Conservation (phyloP, 2,797 vertebrate species). For the Myiotriccus ornatus region DNA sequence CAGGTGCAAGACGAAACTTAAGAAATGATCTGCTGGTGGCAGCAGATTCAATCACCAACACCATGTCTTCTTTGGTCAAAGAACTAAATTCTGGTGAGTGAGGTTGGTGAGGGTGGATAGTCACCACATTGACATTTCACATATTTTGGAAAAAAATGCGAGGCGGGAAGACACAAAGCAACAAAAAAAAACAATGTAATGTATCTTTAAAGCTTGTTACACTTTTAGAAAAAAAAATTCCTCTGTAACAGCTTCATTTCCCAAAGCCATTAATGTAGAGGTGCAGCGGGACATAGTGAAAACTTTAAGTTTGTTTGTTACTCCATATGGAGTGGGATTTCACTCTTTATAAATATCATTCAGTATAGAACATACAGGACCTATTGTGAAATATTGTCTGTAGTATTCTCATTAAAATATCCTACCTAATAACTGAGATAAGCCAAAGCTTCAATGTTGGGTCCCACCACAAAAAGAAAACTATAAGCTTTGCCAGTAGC, state of each 20-base stretch:
- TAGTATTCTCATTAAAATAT: background rate
- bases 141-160: background rate
- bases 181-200: background rate
- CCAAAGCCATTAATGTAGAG: background rate
- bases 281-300: background rate
- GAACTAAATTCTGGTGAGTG: slow-evolving; percentile 93
- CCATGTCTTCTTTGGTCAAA: slow-evolving; percentile 97
- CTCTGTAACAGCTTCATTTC: background rate
- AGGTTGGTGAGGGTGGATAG: background rate
- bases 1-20: slow-evolving; percentile 95
- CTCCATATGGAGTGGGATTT: background rate
- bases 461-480: background rate
- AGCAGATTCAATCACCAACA: slow-evolving; percentile 98
- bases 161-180: background rate
- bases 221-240: background rate
- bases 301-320: background rate
- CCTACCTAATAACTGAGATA: background rate
- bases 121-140: background rate
- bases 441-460: background rate
- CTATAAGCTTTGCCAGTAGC: background rate
- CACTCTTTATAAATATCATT: background rate
- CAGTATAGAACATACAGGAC: background rate
- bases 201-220: background rate
- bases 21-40: slow-evolving; percentile 95
- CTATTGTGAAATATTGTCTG: background rate